phyloP scores from a whole-genome alignment of 2,888 invertebrate species.

The Bembecia ichneumoniformis region DNA sequence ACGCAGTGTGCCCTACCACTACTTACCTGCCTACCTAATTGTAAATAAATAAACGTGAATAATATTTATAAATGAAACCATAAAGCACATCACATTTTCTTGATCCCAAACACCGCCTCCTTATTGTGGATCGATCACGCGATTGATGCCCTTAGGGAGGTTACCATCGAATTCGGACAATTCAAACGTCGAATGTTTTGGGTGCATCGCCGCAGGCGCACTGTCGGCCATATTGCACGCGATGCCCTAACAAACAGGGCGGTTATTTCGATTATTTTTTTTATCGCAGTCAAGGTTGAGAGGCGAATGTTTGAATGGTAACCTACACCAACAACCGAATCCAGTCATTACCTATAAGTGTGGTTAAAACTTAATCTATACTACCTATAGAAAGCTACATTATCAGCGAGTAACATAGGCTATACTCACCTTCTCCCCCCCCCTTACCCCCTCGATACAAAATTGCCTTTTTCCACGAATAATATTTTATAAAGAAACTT shows the following conservation, averaged over 20 bases:
- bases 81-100: conserved; percentile 9
- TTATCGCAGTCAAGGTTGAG: conserved; percentile 3
- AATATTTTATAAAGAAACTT: no score
- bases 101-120: conserved; percentile 14
- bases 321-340: no score
- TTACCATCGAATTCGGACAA: conserved; percentile 14
- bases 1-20: no score
- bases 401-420: no score
- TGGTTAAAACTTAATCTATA: no score
- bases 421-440: no score
- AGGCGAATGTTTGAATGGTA: not conserved
- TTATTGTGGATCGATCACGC: conserved; percentile 40
- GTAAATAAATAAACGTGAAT: no score
- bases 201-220: conserved; percentile 40
- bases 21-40: no score
- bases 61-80: conserved; percentile 1
- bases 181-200: conserved; percentile 29
- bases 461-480: no score
- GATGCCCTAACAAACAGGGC: conserved; percentile 16
- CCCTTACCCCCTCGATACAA: no score
- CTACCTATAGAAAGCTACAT: no score
- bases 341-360: no score
- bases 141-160: conserved; percentile 27
- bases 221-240: conserved; percentile 55
- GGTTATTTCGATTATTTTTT: conserved; percentile 4